A percentile compares a stretch with the other conserved stretches of the same genome.
These are phyloP conservation scores for Capromys pilorides DNA, from an alignment of 2,797 vertebrate species.

Conservation along the genomic window DNA sequence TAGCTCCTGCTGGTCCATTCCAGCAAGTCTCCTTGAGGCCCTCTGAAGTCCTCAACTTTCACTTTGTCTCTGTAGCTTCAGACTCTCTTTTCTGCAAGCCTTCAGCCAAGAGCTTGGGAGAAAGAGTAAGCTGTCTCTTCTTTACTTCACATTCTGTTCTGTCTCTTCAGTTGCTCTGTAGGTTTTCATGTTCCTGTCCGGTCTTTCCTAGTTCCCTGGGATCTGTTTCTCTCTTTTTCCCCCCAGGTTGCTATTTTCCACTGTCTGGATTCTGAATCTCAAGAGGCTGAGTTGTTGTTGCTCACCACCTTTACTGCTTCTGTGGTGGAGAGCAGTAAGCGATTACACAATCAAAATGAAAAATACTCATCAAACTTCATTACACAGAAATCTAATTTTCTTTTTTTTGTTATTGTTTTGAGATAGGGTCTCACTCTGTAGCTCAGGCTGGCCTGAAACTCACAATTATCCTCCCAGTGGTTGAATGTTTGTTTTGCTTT, in stretches of 20 bases:
- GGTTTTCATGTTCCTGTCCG: background rate
- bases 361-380: background rate
- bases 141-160: background rate
- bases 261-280: background rate
- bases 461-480: background rate
- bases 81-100: background rate
- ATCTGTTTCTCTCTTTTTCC: background rate
- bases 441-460: background rate
- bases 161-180: background rate
- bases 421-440: background rate
- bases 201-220: background rate
- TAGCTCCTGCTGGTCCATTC: background rate
- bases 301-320: background rate
- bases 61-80: background rate
- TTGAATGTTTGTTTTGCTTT: background rate
- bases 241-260: background rate
- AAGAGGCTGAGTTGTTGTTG: background rate
- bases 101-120: background rate
- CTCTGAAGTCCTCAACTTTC: background rate
- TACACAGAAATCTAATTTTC: background rate
- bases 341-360: background rate
- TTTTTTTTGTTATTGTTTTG: background rate
- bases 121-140: background rate
- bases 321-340: background rate
- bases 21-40: background rate